These are phyloP conservation scores for Amblyjoppa proteus DNA, from an alignment of 2,888 invertebrate species.

Conservation along the genomic window DNA sequence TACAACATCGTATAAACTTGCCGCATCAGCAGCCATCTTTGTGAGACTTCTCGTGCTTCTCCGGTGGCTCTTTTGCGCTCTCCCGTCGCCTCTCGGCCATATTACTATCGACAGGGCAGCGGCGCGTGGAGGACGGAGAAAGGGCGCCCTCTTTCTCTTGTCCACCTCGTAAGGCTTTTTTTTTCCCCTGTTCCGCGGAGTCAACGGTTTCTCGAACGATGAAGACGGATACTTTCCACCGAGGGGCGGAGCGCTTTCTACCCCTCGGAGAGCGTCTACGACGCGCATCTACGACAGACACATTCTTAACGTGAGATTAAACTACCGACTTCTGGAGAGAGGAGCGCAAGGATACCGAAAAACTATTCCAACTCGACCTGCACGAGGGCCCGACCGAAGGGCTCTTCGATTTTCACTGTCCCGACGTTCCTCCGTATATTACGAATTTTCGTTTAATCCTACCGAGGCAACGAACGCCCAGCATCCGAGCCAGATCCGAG, in stretches of 20 bases:
- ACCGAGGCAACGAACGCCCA: conserved; percentile 21
- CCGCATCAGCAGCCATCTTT: conserved; percentile 81
- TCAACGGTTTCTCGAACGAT: conserved; percentile 46
- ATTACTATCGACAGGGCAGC: conserved; percentile 34
- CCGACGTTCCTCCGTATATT: conserved; percentile 42
- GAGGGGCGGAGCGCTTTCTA: conserved; percentile 42
- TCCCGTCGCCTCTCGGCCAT: conserved; percentile 29
- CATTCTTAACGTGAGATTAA: neutral
- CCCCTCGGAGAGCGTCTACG: conserved; percentile 18
- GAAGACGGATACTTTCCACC: conserved; percentile 41
- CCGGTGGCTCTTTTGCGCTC: conserved; percentile 60
- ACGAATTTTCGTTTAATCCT: conserved; percentile 50
- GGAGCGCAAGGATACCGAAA: conserved; percentile 33
- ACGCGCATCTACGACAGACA: neutral
- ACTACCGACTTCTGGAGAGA: neutral
- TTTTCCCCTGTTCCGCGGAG: conserved; percentile 37
- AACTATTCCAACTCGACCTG: conserved; percentile 18
- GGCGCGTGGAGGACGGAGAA: conserved; percentile 27
- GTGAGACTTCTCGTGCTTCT: conserved; percentile 79
- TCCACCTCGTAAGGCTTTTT: conserved; percentile 54
- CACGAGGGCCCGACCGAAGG: neutral
- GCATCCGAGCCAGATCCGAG: conserved; percentile 5
- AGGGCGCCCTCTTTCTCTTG: neutral
- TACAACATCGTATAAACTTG: conserved; percentile 73
- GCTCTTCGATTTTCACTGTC: conserved; percentile 38